Conservation (phyloP, 2,113 vertebrate species). For the Hirundichthys speculiger region DNA sequence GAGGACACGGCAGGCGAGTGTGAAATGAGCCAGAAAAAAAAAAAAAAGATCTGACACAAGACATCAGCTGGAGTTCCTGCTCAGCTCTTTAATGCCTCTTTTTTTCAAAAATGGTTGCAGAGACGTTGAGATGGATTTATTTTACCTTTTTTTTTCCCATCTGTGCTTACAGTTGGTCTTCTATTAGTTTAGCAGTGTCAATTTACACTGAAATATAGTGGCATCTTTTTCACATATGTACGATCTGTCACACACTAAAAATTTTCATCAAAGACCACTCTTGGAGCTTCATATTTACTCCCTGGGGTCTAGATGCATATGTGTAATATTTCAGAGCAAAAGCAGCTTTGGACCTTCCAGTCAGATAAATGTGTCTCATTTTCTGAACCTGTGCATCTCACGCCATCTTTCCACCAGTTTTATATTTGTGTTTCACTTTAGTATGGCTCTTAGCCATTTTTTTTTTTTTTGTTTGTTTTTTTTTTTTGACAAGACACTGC, state of each 20-base stretch:
- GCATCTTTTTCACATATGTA: neutral
- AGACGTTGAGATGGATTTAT: neutral
- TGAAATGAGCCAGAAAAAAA: conserved; percentile 12
- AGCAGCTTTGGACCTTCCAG: conserved; percentile 49
- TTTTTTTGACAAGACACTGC: conserved; percentile 80
- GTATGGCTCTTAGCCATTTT: conserved; percentile 77
- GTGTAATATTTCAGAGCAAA: neutral
- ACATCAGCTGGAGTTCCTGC: neutral
- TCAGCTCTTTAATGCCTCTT: conserved; percentile 3
- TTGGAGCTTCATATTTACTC: neutral
- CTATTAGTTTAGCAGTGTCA: neutral
- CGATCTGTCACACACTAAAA: neutral
- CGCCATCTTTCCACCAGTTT: conserved; percentile 68
- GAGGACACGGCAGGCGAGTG: conserved; percentile 5
- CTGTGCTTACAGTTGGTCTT: neutral
- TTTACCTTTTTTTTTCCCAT: neutral
- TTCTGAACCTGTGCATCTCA: conserved; percentile 60
- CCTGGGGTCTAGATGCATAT: neutral
- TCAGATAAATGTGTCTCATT: conserved; percentile 47
- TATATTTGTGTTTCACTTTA: conserved; percentile 78
- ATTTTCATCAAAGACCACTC: no score
- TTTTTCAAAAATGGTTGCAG: neutral
- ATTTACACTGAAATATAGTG: neutral
- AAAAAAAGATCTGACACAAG: neutral
- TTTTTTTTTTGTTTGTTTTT: conserved; percentile 79